A percentile compares a stretch with the other conserved stretches of the same genome.
Evolutionary conservation across 2,797 vertebrate species (phyloP).

Genomic region (Urophycis tenuis): DNA sequence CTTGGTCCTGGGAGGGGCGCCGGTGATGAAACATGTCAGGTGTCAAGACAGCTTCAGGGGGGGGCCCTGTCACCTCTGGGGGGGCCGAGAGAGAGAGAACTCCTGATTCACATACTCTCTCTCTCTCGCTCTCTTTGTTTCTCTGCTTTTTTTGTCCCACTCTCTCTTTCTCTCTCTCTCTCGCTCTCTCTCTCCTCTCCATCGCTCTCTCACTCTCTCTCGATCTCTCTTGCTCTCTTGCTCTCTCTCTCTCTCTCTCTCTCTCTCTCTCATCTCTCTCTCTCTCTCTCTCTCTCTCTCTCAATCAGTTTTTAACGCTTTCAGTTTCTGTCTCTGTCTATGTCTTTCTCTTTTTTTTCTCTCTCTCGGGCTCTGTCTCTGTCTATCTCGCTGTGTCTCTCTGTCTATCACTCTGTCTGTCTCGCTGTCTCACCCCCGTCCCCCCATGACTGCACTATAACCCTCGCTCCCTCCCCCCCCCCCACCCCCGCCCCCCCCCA

Average conservation of each 20-base stretch:
- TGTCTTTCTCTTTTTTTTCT: background rate
- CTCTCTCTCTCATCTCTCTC: background rate
- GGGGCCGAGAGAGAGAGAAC: background rate
- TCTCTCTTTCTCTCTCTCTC: background rate
- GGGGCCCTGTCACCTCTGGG: background rate
- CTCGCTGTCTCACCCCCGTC: no score
- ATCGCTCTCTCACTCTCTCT: background rate
- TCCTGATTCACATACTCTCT: background rate
- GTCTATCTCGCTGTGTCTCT: background rate
- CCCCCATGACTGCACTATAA: background rate
- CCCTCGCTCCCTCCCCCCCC: no score
- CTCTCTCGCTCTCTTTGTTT: background rate
- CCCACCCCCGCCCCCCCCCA: no score
- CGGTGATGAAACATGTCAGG: background rate
- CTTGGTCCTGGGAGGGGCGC: background rate
- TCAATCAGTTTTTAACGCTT: no score
- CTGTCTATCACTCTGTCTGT: background rate
- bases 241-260: background rate
- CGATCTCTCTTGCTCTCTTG: background rate
- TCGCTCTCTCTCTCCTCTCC: background rate
- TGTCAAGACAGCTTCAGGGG: background rate
- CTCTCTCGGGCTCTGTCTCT: no score
- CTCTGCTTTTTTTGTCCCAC: background rate
- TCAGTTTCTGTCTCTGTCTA: no score
- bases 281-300: no score